Conservation (phyloP, 1,140 invertebrate species). For the Sitobion miscanthi region DNA sequence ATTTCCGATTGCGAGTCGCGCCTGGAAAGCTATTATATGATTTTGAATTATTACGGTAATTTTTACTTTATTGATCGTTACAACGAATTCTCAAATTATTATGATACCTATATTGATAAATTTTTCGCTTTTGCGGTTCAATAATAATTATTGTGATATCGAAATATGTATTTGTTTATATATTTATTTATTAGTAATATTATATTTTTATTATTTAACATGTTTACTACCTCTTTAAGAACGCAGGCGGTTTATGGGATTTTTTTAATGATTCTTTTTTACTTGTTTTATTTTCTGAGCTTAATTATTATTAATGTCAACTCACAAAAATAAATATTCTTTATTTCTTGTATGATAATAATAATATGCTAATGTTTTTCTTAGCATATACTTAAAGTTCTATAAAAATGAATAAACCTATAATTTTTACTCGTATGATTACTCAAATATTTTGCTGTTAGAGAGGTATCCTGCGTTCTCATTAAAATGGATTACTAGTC, state of each 20-base stretch:
- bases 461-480: background rate
- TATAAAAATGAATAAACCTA: background rate
- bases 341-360: background rate
- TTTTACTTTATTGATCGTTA: background rate
- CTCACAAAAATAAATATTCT: background rate
- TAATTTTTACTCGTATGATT: background rate
- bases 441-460: background rate
- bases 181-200: background rate
- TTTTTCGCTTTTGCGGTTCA: background rate
- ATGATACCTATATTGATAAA: background rate
- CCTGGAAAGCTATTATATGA: background rate
- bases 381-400: background rate
- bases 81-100: background rate
- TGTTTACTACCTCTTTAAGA: constrained; percentile 14
- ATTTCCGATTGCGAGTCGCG: background rate
- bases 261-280: background rate
- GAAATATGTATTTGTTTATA: background rate
- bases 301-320: background rate
- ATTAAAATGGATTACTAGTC: constrained; percentile 8
- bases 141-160: background rate
- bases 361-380: background rate
- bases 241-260: background rate
- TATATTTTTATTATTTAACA: background rate
- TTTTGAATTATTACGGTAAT: background rate
- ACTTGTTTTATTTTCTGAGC: background rate